Conservation (phyloP, 2,797 vertebrate genomes). For the Gobionotothen gibberifrons region DNA sequence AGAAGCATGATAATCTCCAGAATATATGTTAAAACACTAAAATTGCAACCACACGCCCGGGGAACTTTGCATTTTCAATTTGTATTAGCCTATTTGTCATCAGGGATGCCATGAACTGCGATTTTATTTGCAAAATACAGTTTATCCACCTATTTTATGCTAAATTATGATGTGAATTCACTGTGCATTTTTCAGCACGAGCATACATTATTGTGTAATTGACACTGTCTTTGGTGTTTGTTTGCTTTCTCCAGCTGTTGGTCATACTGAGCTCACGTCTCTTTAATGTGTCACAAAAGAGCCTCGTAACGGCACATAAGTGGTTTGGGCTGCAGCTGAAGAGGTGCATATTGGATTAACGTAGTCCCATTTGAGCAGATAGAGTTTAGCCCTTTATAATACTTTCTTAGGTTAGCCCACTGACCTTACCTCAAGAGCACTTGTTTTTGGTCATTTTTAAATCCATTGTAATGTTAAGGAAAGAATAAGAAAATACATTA, state of each 20-base stretch:
- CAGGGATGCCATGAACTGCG: slow-evolving; percentile 1
- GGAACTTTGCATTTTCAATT: slow-evolving; percentile 36
- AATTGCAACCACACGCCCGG: slow-evolving; percentile 18
- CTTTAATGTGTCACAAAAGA: slow-evolving; percentile 13
- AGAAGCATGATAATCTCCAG: slow-evolving; percentile 15
- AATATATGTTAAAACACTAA: slow-evolving; percentile 24
- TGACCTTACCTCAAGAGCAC: background rate
- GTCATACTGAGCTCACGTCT: slow-evolving; percentile 6
- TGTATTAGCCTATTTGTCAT: slow-evolving; percentile 36
- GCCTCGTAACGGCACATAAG: background rate
- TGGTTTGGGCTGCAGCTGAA: slow-evolving; percentile 27
- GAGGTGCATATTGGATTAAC: slow-evolving; percentile 35
- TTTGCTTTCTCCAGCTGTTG: slow-evolving; percentile 2
- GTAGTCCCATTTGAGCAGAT: slow-evolving; percentile 7
- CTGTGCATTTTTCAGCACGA: slow-evolving; percentile 7
- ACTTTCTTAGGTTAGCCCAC: background rate
- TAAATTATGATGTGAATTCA: slow-evolving; percentile 23
- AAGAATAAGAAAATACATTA: background rate
- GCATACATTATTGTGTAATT: slow-evolving; percentile 6
- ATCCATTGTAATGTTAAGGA: background rate
- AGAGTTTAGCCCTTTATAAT: slow-evolving; percentile 11
- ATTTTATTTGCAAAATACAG: slow-evolving; percentile 15
- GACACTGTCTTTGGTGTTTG: slow-evolving; percentile 8
- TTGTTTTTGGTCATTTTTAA: background rate
- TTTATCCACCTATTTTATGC: slow-evolving; percentile 20